phyloP scores from a whole-genome alignment of 2,113 vertebrate species.

The Colius striatus region DNA sequence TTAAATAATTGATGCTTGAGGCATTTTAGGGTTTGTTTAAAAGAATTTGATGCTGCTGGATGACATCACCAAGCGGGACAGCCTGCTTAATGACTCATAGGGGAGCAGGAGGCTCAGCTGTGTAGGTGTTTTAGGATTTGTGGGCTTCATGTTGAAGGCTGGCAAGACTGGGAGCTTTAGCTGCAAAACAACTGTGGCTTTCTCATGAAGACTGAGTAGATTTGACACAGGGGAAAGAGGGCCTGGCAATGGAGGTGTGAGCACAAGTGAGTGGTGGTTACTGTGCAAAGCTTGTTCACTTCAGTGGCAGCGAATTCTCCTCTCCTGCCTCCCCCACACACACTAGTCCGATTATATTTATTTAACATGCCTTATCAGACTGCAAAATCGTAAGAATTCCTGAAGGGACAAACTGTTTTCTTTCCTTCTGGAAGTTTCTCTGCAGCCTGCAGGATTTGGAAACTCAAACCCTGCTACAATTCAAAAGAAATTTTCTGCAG shows the following conservation, averaged over 20 bases:
- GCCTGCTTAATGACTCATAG: conserved; percentile 67
- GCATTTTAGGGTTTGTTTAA: neutral
- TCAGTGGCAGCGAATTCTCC: neutral
- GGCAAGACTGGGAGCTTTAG: conserved; percentile 39
- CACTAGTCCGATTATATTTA: conserved; percentile 6
- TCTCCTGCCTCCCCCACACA: neutral
- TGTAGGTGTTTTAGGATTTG: conserved; percentile 68
- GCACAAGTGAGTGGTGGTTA: neutral
- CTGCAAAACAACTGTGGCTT: conserved; percentile 44
- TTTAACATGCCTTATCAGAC: neutral
- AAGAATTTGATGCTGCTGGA: neutral
- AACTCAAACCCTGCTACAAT: neutral
- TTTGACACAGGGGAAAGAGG: neutral
- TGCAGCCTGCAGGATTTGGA: conserved; percentile 38
- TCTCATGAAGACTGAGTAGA: neutral
- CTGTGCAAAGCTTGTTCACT: neutral
- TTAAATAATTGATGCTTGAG: conserved; percentile 45
- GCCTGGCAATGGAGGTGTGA: conserved; percentile 19
- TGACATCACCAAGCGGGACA: conserved; percentile 54
- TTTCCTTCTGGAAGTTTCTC: conserved; percentile 44
- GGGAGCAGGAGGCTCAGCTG: conserved; percentile 59
- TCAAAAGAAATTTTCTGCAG: neutral
- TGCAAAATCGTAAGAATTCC: conserved; percentile 31
- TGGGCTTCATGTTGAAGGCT: conserved; percentile 53
- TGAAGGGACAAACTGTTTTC: conserved; percentile 32